A percentile compares a stretch with the other conserved stretches of the same genome.
These are phyloP conservation scores for Vesta saturnalis DNA, from an alignment of 2,888 invertebrate species.

Conservation along the genomic window DNA sequence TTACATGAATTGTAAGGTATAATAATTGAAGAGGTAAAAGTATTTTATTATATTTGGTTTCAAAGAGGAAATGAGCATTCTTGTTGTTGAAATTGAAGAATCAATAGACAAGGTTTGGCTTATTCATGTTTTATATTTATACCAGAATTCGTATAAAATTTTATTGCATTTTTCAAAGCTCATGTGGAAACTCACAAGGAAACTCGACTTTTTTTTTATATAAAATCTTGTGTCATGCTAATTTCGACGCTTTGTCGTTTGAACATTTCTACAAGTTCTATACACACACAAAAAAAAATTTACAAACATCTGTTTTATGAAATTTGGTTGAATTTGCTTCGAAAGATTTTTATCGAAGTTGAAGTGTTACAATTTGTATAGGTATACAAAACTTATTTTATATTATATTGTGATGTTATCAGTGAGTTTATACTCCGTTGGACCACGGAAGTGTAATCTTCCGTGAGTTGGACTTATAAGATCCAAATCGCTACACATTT, in stretches of 20 bases:
- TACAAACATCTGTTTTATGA: too few species aligned
- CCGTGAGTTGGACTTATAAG: too few species aligned
- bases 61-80: background rate
- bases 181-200: slow-evolving; percentile 10
- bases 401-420: too few species aligned
- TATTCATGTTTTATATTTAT: slow-evolving; percentile 10
- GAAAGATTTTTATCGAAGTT: too few species aligned
- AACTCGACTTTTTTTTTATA: slow-evolving; percentile 5
- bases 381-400: too few species aligned
- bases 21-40: too few species aligned
- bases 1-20: too few species aligned
- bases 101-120: background rate
- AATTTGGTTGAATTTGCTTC: too few species aligned
- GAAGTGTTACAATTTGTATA: too few species aligned
- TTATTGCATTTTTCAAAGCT: slow-evolving; percentile 20
- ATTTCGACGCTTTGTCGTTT: slow-evolving; percentile 14
- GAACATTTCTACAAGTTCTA: background rate
- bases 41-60: background rate
- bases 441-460: too few species aligned
- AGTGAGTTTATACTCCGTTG: too few species aligned
- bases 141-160: slow-evolving; percentile 10
- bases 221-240: slow-evolving; percentile 20
- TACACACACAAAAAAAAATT: background rate
- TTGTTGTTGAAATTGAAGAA: background rate
- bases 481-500: too few species aligned